phyloP scores from a whole-genome alignment of 1,140 invertebrate genomes.

The Harpegnathos saltator region DNA sequence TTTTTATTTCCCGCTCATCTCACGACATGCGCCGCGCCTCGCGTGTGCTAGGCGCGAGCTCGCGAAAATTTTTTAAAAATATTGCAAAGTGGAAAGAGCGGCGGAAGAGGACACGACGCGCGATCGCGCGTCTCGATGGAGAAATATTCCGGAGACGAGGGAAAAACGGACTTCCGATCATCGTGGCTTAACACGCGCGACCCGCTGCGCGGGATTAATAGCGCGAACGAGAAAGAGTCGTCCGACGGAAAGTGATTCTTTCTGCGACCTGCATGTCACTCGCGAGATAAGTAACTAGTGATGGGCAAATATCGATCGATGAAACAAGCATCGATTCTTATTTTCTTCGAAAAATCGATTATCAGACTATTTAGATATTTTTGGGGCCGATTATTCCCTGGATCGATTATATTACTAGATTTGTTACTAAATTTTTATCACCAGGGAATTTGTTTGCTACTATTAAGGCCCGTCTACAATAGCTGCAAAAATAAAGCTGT shows the following conservation, averaged over 20 bases:
- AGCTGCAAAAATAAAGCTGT: no score
- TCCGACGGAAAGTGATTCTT: conserved; percentile 4
- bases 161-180: no score
- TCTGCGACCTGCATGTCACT: background rate
- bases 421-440: no score
- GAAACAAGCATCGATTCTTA: no score
- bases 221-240: conserved; percentile 1
- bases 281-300: no score
- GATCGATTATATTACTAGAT: no score
- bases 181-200: background rate
- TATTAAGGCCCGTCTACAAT: no score
- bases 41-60: background rate
- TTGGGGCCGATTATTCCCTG: no score
- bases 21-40: background rate
- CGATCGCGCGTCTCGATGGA: background rate
- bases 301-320: no score
- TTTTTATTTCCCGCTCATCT: conserved; percentile 29
- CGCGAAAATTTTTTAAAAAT: conserved; percentile 13
- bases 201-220: background rate
- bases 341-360: no score
- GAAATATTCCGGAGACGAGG: background rate
- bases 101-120: background rate
- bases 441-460: no score
- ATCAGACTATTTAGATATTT: no score
- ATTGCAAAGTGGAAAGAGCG: background rate